Conservation (phyloP, 2,888 invertebrate genomes). For the Harmothoe impar region DNA sequence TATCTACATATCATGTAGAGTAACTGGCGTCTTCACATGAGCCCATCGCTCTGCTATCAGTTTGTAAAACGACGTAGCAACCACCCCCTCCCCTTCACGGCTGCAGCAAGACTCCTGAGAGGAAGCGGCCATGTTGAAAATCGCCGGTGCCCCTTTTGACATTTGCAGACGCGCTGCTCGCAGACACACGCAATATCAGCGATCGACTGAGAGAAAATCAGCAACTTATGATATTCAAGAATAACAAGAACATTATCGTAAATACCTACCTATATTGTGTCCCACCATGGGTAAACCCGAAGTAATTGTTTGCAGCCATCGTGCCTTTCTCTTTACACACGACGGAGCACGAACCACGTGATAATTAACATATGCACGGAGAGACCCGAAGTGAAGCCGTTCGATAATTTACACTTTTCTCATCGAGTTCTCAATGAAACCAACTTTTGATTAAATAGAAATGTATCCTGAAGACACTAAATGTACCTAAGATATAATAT, state of each 20-base stretch:
- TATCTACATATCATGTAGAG: no score
- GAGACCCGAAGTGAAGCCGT: not conserved
- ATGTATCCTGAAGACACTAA: not conserved
- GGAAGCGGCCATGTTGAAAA: conserved; percentile 55
- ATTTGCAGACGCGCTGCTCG: not conserved
- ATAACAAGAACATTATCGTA: not conserved
- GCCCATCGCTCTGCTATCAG: no score
- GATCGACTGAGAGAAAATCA: no score
- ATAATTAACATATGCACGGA: conserved; percentile 57
- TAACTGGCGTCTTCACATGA: no score
- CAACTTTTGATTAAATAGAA: not conserved
- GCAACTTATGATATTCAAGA: not conserved
- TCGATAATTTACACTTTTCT: not conserved
- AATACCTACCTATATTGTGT: conserved; percentile 68
- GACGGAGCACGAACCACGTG: conserved; percentile 63
- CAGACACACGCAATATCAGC: not conserved
- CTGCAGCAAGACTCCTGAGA: not conserved
- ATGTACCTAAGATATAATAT: no score
- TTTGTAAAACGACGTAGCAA: not conserved
- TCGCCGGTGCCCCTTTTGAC: conserved; percentile 62
- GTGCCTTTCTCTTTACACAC: conserved; percentile 41
- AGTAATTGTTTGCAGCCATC: conserved; percentile 70
- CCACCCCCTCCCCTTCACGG: not conserved
- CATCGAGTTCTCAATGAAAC: not conserved
- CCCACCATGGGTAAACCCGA: conserved; percentile 69